Evolutionary conservation across 2,888 invertebrate genomes (phyloP), one percentile per base, ranked within the genome.

Genomic region (Nesidiocoris tenuis): DNA sequence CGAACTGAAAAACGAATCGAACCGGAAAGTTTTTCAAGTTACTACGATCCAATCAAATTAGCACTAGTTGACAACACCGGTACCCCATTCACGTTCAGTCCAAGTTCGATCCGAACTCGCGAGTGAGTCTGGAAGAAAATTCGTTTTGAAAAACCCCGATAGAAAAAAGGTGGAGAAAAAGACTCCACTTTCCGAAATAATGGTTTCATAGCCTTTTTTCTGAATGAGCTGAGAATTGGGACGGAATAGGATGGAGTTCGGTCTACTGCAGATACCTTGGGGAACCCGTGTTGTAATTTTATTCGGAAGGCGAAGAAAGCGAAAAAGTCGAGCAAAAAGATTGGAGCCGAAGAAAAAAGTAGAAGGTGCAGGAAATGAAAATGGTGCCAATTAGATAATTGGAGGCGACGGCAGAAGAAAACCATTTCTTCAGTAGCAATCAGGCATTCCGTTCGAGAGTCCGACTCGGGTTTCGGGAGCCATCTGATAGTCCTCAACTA

Each of bases 351-450:
- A 63, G 16, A 63, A 21, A 2, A 9, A 9, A 7, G 56, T 56
- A 59, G 70, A 70, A 39, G n/a, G n/a, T n/a, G n/a, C n/a, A n/a
- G 39, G 39, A 39, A 39, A 70, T 70, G 70, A 70, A 70, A 70
- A 70, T 59, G 70, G 70, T 57, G 5, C 59, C 70, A 70, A 70
- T 70, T 70, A 70, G 70, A 70, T 70, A 70, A 70, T 70, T 70
- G 57, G 59, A 39, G 25, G 70, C 59, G 59, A 59, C 39, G 39
- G 39, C 12, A 24, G 59, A 70, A 70, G 70, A 70, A 59, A 59
- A 24, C 19, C 22, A 25, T 59, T 70, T 70, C 70, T 70, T 70
- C 70, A 23, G 7, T n/a, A 23, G 55, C 67, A 39, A 39, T 39
- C 39, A 39, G 12, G 39, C 12, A 7, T 39, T 39, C 39, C n/a